Conservation (phyloP, 35 echinoderm and acorn worm genomes). For the Lytechinus pictus region DNA sequence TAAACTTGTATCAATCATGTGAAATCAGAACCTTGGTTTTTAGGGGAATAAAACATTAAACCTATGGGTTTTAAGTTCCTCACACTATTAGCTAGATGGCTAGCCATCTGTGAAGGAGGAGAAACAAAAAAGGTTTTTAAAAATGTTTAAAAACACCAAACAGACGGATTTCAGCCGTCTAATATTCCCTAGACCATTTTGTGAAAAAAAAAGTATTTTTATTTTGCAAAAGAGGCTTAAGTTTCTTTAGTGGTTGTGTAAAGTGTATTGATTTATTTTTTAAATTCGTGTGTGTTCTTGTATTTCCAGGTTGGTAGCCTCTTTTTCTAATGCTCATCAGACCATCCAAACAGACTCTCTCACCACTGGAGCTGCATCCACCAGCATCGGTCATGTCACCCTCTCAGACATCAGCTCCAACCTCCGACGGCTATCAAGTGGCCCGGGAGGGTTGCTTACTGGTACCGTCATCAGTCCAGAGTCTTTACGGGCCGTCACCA, state of each 20-base stretch:
- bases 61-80: too few species aligned
- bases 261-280: too few species aligned
- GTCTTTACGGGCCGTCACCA: slow-evolving; percentile 41
- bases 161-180: background rate
- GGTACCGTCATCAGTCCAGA: slow-evolving; percentile 47
- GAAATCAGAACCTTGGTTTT: too few species aligned
- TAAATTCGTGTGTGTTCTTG: background rate
- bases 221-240: background rate
- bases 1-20: too few species aligned
- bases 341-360: background rate
- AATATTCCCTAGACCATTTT: too few species aligned
- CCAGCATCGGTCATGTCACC: slow-evolving; percentile 30
- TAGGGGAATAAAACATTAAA: too few species aligned
- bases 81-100: too few species aligned
- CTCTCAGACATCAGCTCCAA: slow-evolving; percentile 45
- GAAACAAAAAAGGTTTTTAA: background rate
- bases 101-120: background rate
- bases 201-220: too few species aligned
- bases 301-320: background rate
- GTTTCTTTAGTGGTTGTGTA: background rate
- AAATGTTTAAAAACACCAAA: background rate
- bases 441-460: slow-evolving; percentile 16
- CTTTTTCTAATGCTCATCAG: slow-evolving; percentile 12
- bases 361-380: background rate
- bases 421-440: slow-evolving; percentile 35